Evolutionary conservation across 2,797 vertebrate genomes (phyloP), one percentile per base, ranked within the genome.

Genomic region (Anniella stebbinsi): DNA sequence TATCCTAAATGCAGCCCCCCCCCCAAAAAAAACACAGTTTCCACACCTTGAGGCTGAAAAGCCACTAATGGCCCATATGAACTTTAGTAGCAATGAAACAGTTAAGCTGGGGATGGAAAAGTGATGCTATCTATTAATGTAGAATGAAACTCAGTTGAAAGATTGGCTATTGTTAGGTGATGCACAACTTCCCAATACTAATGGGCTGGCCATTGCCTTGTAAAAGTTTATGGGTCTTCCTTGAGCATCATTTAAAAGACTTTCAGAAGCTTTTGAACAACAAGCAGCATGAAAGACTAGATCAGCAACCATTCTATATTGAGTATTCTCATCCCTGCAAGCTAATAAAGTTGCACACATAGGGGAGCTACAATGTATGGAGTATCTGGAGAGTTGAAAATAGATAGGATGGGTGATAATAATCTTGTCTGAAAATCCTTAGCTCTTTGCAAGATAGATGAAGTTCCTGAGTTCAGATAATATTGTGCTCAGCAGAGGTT

Each of bases 331-430:
- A 41, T 90, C 88, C 78, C 90, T 86, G 89, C 57, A 80, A n/a
- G 33, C 93, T 91, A 92, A 30, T 88, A 41, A 87, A 91, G 87
- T 82, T 94, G 69, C 30, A 89, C 75, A 86, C 72, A n/a, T 0
- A 0, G 63, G 76, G 82, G 89, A 80, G 54, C 90, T 94, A 91
- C 85, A 73, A 87, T 93, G 83, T 86, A 87, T 92, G 91, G 89
- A 89, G 41, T 72, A 17, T 28, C 86, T 28, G 87, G 82, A 18
- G 63, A 30, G 66, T 57, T 78, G 82, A 93, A 93, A 94, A 88
- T 87, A 18, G 91, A 70, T 25, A 81, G 73, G 51, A 73, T 90
- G 93, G 69, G 77, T 54, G 90, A 88, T 90, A 91, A 87, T 80
- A 88, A 57, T 93, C 86, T 63, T 76, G 54, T 89, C 87, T 78